Evolutionary conservation across 2,113 vertebrate genomes (phyloP), one percentile per base, ranked within the genome.

Genomic region (Sylvicapra grimmia): DNA sequence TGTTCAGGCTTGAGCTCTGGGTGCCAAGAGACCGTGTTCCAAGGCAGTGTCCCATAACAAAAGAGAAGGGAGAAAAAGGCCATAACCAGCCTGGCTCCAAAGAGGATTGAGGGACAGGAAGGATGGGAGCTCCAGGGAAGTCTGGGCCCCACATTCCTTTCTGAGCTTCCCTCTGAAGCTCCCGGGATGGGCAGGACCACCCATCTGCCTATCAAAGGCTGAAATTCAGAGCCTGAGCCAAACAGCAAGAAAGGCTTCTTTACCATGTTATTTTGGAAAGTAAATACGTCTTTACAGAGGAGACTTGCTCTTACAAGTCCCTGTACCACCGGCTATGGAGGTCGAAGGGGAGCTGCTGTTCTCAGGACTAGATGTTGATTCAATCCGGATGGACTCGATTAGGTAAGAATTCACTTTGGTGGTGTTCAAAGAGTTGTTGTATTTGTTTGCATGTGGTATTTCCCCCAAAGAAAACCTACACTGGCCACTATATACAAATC

Each of bases 401-500:
- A 83, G 23, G 86, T 53, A 63, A 63, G 56, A 49, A 36, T 44
- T n/a, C 10, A 19, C n/a, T 29, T 31, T 0, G 0, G 8, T 14
- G 29, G 6, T 1, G 1, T 5, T 53, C 2, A n/a, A 83, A 77
- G 18, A 18, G 0, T 92, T n/a, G 85, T 88, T 61, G 68, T 49
- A 9, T 40, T 86, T 29, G 2, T 44, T 68, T 80, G 21, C n/a
- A 4, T 0, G 2, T 19, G 77, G 25, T 54, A 49, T 53, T 92
- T 89, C 56, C 72, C 6, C 31, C 36, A 63, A 47, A 90, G 80
- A 54, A 84, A 49, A 36, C 10, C 56, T 29, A 13, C 72, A 4
- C 3, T 1, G 5, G 5, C 1, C 21, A 1, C 8, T 0, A 0
- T 12, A n/a, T 14, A 13, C 19, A 96, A 84, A 27, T 0, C 10